Conservation (phyloP, 2,797 vertebrate genomes). For the Neosalanx taihuensis region DNA sequence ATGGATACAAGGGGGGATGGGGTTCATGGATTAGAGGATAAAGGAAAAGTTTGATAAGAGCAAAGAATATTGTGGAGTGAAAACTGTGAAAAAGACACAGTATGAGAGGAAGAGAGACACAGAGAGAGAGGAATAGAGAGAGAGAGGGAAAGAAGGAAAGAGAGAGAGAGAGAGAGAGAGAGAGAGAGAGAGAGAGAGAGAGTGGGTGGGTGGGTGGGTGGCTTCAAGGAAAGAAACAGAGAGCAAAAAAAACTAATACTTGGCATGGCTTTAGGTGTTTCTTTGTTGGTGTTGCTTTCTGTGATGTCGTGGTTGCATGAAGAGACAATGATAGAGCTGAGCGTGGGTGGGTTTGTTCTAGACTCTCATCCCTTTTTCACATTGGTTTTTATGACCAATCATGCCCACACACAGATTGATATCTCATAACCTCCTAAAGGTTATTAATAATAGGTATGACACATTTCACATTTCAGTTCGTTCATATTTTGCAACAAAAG, state of each 20-base stretch:
- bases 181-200: slow-evolving; percentile 6
- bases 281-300: slow-evolving; percentile 44
- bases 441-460: slow-evolving; percentile 35
- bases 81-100: slow-evolving; percentile 25
- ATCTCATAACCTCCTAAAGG: slow-evolving; percentile 41
- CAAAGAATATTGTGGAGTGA: slow-evolving; percentile 19
- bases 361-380: slow-evolving; percentile 41
- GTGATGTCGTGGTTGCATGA: slow-evolving; percentile 45
- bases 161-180: background rate
- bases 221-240: background rate
- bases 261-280: slow-evolving; percentile 49
- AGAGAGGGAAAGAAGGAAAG: slow-evolving; percentile 24
- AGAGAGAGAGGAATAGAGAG: slow-evolving; percentile 39
- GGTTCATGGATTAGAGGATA: slow-evolving; percentile 20
- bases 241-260: slow-evolving; percentile 13
- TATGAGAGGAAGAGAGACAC: slow-evolving; percentile 36
- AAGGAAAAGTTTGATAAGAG: slow-evolving; percentile 24
- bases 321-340: slow-evolving; percentile 60
- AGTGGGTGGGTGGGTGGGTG: background rate
- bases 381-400: slow-evolving; percentile 59
- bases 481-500: background rate
- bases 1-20: slow-evolving; percentile 29
- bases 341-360: slow-evolving; percentile 66
- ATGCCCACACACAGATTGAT: slow-evolving; percentile 38
- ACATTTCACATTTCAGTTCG: slow-evolving; percentile 6